Percentiles rank a stretch among this genome's conserved stretches.
phyloP scores from a whole-genome alignment of 2,888 invertebrate species.

The Adela reaumurella region DNA sequence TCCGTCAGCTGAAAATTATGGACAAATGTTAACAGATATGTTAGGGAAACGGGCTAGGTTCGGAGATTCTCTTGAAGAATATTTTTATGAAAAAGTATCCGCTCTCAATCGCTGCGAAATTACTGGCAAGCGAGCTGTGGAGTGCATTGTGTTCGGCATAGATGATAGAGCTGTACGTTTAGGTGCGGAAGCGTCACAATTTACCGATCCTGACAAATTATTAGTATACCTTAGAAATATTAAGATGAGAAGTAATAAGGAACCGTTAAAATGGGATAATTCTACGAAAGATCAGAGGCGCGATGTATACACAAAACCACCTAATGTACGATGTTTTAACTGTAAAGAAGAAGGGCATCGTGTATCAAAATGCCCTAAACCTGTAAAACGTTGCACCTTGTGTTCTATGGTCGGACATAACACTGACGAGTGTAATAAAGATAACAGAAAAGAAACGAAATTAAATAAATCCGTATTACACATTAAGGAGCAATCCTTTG shows the following conservation, averaged over 20 bases:
- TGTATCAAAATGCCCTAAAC: background rate
- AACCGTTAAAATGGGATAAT: background rate
- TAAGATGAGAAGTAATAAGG: background rate
- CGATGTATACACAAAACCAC: too few species aligned
- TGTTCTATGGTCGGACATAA: constrained; percentile 2
- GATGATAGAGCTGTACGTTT: constrained; percentile 7
- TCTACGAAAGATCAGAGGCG: too few species aligned
- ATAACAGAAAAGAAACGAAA: too few species aligned
- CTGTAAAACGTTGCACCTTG: background rate
- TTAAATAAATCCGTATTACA: too few species aligned
- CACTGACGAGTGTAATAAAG: background rate
- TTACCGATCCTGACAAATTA: constrained; percentile 5
- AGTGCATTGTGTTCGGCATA: constrained; percentile 10
- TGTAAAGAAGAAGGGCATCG: constrained; percentile 2
- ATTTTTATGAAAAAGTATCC: too few species aligned
- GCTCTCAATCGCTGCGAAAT: constrained; percentile 11
- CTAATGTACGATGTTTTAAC: constrained; percentile 1
- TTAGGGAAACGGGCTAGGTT: constrained; percentile 5
- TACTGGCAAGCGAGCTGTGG: constrained; percentile 6
- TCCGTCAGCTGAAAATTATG: constrained; percentile 10
- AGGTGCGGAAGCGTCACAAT: constrained; percentile 3
- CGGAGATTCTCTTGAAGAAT: constrained; percentile 8
- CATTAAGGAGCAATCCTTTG: too few species aligned
- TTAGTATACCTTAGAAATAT: constrained; percentile 4
- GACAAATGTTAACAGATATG: constrained; percentile 9